A percentile compares a stretch with the other conserved stretches of the same genome.
These are phyloP conservation scores for Acyrthosiphon pisum DNA, from an alignment of 1,140 invertebrate species.

Conservation along the genomic window DNA sequence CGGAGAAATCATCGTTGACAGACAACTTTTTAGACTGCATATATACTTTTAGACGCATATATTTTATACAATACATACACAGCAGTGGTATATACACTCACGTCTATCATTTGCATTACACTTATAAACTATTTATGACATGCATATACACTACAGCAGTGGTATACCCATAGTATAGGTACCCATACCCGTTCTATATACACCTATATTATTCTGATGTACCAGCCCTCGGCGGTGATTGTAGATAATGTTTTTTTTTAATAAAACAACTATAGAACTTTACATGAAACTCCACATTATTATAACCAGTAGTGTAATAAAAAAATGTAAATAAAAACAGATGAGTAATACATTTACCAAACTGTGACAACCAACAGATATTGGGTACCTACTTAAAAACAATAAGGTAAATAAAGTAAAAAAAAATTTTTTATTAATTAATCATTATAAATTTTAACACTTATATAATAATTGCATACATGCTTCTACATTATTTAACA, in stretches of 20 bases:
- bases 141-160: neutral
- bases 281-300: neutral
- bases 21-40: neutral
- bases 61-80: neutral
- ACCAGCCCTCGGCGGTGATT: neutral
- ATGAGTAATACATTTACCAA: too few species aligned
- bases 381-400: too few species aligned
- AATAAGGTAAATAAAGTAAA: too few species aligned
- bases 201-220: neutral
- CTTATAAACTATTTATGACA: neutral
- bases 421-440: too few species aligned
- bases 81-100: neutral
- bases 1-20: neutral
- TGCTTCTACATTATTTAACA: too few species aligned
- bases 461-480: too few species aligned
- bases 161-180: neutral
- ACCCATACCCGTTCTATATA: neutral
- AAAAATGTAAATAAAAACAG: neutral
- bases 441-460: too few species aligned
- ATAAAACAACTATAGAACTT: neutral
- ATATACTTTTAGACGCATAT: neutral
- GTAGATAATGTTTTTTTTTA: neutral
- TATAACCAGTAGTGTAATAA: neutral
- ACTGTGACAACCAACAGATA: too few species aligned
- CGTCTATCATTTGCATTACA: conserved; percentile 1